A percentile compares a stretch with the other conserved stretches of the same genome.
These are phyloP conservation scores for Sphenopsis melanotis DNA, from an alignment of 2,797 vertebrate genomes.

Conservation along the genomic window DNA sequence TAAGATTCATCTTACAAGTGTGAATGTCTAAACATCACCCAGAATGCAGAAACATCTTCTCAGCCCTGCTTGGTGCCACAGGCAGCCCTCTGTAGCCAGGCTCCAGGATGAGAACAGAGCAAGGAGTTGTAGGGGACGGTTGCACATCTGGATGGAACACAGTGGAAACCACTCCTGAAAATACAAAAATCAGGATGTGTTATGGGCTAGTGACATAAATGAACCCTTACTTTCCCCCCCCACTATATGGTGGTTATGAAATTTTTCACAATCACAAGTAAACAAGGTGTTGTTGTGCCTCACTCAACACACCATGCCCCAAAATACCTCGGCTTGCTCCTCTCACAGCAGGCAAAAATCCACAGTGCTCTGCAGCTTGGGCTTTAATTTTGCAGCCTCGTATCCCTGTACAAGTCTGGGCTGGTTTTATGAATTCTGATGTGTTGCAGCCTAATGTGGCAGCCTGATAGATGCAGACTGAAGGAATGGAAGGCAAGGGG, in stretches of 20 bases:
- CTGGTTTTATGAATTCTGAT: neutral
- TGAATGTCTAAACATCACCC: neutral
- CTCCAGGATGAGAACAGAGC: neutral
- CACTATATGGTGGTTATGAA: neutral
- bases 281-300: neutral
- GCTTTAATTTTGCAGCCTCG: neutral
- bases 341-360: neutral
- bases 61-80: neutral
- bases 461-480: neutral
- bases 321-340: neutral
- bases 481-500: neutral
- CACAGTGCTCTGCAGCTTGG: neutral
- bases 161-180: neutral
- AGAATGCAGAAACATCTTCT: neutral
- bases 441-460: neutral
- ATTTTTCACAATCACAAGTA: neutral
- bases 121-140: neutral
- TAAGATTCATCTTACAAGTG: neutral
- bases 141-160: fast-evolving
- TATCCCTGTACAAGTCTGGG: neutral
- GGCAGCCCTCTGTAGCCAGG: neutral
- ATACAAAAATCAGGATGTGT: neutral
- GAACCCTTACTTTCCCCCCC: neutral
- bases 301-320: neutral
- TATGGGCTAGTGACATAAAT: neutral